These are phyloP conservation scores for Sitodiplosis mosellana DNA, from an alignment of 1,140 invertebrate species.

Conservation along the genomic window DNA sequence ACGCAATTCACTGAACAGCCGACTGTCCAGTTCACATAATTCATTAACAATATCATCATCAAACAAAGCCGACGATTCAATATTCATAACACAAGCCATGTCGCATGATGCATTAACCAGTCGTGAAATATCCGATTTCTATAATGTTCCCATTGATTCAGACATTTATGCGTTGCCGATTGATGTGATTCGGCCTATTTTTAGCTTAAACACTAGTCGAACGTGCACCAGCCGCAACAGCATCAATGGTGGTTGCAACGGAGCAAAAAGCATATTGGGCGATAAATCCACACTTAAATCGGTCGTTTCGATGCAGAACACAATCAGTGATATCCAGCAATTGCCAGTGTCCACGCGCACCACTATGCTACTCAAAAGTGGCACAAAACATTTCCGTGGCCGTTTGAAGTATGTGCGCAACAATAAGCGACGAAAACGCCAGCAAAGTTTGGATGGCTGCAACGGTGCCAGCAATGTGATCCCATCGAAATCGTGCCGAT, in stretches of 20 bases:
- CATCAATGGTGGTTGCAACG: background rate
- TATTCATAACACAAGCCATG: conserved; percentile 69
- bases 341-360: no score
- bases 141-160: conserved; percentile 68
- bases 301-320: background rate
- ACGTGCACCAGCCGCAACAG: background rate
- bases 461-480: conserved; percentile 19
- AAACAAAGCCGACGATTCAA: conserved; percentile 57
- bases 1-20: conserved; percentile 48
- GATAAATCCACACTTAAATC: conserved; percentile 3
- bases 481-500: background rate
- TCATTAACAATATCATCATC: conserved; percentile 49
- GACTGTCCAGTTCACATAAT: conserved; percentile 62
- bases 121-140: conserved; percentile 57
- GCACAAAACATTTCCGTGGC: background rate
- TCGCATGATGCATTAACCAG: conserved; percentile 52
- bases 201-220: conserved; percentile 8
- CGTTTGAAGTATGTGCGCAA: conserved; percentile 3
- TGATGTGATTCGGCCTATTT: conserved; percentile 42
- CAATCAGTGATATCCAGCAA: background rate
- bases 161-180: conserved; percentile 72
- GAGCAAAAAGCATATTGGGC: background rate
- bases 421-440: conserved; percentile 3
- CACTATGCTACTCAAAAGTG: no score
- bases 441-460: conserved; percentile 21